Evolutionary conservation across 2,888 invertebrate genomes (phyloP).

Genomic region (Sesia bembeciformis): DNA sequence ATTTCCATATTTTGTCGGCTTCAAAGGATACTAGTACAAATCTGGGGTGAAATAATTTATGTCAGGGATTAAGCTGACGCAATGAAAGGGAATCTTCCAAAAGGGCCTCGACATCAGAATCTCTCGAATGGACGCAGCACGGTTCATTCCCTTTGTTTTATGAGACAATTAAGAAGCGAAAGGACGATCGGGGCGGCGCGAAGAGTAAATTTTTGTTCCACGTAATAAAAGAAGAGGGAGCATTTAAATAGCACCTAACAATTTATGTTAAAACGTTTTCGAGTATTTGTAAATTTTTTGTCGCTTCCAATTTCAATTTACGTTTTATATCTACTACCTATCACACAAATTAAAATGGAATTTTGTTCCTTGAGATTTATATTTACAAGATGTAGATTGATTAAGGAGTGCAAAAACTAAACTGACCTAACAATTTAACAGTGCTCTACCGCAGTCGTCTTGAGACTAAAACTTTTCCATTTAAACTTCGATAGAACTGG

Average conservation of each 20-base stretch:
- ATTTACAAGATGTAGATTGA: conserved; percentile 5
- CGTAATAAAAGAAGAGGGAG: conserved; percentile 39
- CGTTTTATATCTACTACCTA: conserved; percentile 1
- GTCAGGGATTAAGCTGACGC: conserved; percentile 27
- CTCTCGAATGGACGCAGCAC: conserved; percentile 25
- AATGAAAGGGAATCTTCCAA: conserved; percentile 26
- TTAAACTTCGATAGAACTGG: conserved; percentile 28
- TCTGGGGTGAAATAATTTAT: conserved; percentile 30
- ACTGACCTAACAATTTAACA: conserved; percentile 40
- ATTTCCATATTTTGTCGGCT: conserved; percentile 19
- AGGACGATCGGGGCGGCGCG: conserved; percentile 31
- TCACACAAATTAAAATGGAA: background rate
- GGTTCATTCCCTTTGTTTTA: conserved; percentile 56
- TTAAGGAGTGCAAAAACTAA: conserved; percentile 20
- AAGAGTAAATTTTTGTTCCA: conserved; percentile 42
- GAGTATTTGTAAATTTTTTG: conserved; percentile 3
- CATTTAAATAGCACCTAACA: conserved; percentile 50
- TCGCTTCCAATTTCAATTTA: conserved; percentile 3
- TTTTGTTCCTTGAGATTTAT: background rate
- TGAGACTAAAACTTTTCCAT: conserved; percentile 53
- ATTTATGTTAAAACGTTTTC: conserved; percentile 29
- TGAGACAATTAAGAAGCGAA: conserved; percentile 51
- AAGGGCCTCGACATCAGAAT: conserved; percentile 23
- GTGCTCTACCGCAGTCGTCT: conserved; percentile 38
- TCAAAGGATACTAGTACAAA: conserved; percentile 18